Evolutionary conservation across 2,113 vertebrate species (phyloP).

Genomic region (Herpailurus yagouaroundi): DNA sequence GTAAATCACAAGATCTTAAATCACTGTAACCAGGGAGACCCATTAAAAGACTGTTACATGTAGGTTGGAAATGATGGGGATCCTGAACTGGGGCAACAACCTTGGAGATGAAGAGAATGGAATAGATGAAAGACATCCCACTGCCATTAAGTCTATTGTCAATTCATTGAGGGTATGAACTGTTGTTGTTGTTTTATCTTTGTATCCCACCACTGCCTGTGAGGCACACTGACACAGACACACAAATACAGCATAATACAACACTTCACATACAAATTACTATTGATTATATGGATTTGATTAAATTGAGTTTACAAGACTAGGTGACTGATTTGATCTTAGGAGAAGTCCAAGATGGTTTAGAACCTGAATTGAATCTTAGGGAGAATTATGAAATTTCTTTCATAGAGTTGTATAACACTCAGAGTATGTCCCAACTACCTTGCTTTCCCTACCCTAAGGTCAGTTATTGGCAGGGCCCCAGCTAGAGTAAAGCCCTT

Average conservation of each 20-base stretch:
- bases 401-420: background rate
- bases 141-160: background rate
- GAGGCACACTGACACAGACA: background rate
- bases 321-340: background rate
- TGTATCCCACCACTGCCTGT: background rate
- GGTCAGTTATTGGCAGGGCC: conserved; percentile 25
- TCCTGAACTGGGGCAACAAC: background rate
- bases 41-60: background rate
- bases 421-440: conserved; percentile 15
- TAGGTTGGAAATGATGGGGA: background rate
- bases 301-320: conserved; percentile 39
- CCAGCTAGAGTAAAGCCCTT: conserved; percentile 54
- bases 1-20: background rate
- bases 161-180: conserved; percentile 8
- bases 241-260: background rate
- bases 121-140: background rate
- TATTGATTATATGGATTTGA: background rate
- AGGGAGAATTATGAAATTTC: conserved; percentile 50
- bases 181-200: background rate
- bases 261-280: background rate
- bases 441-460: conserved; percentile 31
- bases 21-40: background rate
- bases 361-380: conserved; percentile 10
- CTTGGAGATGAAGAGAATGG: background rate
- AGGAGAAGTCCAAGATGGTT: conserved; percentile 34